Base-by-base conservation (phyloP, 2,888 invertebrate genomes). In the Caradrina kadenii region DNA sequence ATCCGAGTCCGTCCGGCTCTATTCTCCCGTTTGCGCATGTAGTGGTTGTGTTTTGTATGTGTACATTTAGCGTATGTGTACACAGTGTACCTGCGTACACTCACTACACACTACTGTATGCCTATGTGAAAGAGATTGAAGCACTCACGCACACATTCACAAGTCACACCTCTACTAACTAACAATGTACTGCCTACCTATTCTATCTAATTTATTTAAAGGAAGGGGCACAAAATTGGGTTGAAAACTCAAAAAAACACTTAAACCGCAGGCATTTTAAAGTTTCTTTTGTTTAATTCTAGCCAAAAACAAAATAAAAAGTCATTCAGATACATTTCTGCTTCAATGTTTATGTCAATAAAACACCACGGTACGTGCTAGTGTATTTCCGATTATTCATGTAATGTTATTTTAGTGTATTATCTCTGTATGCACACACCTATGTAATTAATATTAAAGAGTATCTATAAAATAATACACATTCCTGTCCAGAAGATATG, bases 141-240 rank as follows among this genome's bases (percentile, higher is more conserved):
- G 78, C 68, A 78, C 76, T 72, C 79, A 84, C 83, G 76, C 83
- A 86, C 89, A 86, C 85, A 81, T 58, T 62, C 81, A 82, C 76
- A 82, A 82, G 50, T 61, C 81, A 82, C 76, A 82, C 15, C 31
- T 55, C 15, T 13, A 50, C 78, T 69, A 63, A 77, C 70, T 70
- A 79, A 80, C 81, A 81, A 82, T 85, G 69, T 74, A 79, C 79
- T 84, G 67, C 81, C 79, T 86, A 83, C 53, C 65, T 84, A 80
- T 68, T 70, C 67, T 69, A 75, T 84, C 86, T 84, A 88, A 88
- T 88, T 90, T 90, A 91, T 90, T 86, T 89, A 88, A 84, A 89
- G 82, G 80, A 88, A 89, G 89, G 87, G 91, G 89, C 90, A 84
- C 81, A 82, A 74, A 70, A 79, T 81, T 85, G 88, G 88, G 90